phyloP scores from a whole-genome alignment of 35 echinoderm and acorn worm species.

The Apostichopus parvimensis region DNA sequence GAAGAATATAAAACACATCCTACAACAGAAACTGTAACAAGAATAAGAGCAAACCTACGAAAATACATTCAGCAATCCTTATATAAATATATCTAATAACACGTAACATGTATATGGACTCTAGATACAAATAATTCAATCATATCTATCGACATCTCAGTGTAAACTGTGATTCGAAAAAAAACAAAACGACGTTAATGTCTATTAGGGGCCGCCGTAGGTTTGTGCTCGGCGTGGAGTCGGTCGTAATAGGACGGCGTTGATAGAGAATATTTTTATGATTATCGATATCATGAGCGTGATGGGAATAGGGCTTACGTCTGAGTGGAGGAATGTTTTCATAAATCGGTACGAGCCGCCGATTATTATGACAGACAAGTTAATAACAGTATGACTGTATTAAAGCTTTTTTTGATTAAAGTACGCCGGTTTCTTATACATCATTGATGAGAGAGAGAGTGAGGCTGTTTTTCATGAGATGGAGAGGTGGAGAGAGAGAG shows the following conservation, averaged over 20 bases:
- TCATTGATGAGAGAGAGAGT: neutral
- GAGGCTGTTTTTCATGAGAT: slow-evolving; percentile 8
- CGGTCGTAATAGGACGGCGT: slow-evolving; percentile 20
- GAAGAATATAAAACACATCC: no score
- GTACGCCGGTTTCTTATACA: slow-evolving; percentile 6
- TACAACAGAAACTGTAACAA: no score
- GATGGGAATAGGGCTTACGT: slow-evolving; percentile 36
- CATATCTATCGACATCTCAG: no score
- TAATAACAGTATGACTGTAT: slow-evolving; percentile 39
- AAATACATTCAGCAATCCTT: no score
- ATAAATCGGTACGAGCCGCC: slow-evolving; percentile 33
- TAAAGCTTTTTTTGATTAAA: slow-evolving; percentile 21
- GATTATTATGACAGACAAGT: slow-evolving; percentile 53
- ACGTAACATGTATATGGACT: no score
- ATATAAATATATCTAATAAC: no score
- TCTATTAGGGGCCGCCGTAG: slow-evolving; percentile 6
- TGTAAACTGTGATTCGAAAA: neutral
- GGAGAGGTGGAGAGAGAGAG: neutral
- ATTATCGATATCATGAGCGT: slow-evolving; percentile 22
- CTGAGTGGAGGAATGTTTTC: slow-evolving; percentile 40
- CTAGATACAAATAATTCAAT: no score
- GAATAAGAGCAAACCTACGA: no score
- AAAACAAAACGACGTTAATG: neutral
- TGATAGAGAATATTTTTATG: slow-evolving; percentile 39
- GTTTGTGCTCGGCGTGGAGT: slow-evolving; percentile 25